These are phyloP conservation scores for Okamejei kenojei DNA, from an alignment of 2,797 vertebrate genomes.

Conservation along the genomic window DNA sequence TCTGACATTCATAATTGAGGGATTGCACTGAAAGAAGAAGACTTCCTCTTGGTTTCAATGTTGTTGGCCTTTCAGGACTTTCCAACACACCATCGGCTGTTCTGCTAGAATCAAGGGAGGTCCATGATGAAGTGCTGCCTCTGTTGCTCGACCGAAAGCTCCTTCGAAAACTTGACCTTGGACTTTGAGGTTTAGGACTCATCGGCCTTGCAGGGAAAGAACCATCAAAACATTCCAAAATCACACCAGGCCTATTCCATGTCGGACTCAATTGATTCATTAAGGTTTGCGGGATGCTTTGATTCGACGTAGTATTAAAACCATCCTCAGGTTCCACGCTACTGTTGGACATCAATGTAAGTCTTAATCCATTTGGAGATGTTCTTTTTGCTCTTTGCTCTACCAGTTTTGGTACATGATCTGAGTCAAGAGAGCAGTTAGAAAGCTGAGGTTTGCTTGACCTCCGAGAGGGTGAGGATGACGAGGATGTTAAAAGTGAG, in stretches of 20 bases:
- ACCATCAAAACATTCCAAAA: constrained; percentile 48
- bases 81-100: constrained; percentile 54
- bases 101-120: constrained; percentile 60
- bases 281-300: neutral
- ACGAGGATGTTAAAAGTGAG: constrained; percentile 40
- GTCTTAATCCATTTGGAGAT: constrained; percentile 48
- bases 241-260: constrained; percentile 49
- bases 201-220: constrained; percentile 65
- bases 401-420: constrained; percentile 46
- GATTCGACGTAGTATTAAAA: neutral
- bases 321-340: neutral
- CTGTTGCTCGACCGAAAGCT: constrained; percentile 59
- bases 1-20: constrained; percentile 52
- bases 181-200: constrained; percentile 78
- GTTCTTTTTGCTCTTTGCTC: constrained; percentile 55
- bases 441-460: constrained; percentile 43
- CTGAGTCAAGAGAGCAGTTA: constrained; percentile 45
- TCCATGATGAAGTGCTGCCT: constrained; percentile 59
- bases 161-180: constrained; percentile 52
- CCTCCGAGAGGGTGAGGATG: constrained; percentile 45
- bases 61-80: constrained; percentile 62
- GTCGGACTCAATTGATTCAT: constrained; percentile 49
- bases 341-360: neutral
- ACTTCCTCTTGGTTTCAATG: constrained; percentile 62
- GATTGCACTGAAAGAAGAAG: constrained; percentile 60